Evolutionary conservation across 2,797 vertebrate genomes (phyloP).

Genomic region (Sylvilagus floridanus): DNA sequence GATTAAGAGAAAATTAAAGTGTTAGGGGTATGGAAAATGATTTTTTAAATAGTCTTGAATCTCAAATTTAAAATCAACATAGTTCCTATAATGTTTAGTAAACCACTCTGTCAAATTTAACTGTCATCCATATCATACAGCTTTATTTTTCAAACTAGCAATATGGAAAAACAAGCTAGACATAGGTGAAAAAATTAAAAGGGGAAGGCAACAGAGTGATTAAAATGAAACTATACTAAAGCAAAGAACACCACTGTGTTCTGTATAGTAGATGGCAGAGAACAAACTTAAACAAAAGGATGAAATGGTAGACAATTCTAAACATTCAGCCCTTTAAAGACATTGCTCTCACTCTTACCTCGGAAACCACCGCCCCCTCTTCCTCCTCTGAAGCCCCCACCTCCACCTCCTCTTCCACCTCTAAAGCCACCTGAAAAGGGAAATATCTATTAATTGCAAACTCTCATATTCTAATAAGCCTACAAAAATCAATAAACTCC

Average conservation of each 20-base stretch:
- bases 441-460: not conserved
- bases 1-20: slow-evolving; percentile 73
- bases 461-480: not conserved
- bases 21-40: not conserved
- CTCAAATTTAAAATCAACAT: slow-evolving; percentile 41
- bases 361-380: slow-evolving; percentile 94
- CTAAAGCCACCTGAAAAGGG: slow-evolving; percentile 92
- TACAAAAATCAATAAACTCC: not conserved
- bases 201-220: not conserved
- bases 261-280: not conserved
- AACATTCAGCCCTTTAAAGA: not conserved
- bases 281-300: not conserved
- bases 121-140: not conserved
- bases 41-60: not conserved
- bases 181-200: slow-evolving; percentile 36
- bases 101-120: slow-evolving; percentile 20
- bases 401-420: slow-evolving; percentile 91
- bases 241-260: not conserved
- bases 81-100: not conserved
- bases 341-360: slow-evolving; percentile 87
- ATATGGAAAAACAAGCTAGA: slow-evolving; percentile 41
- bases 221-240: not conserved
- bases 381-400: slow-evolving; percentile 90
- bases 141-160: slow-evolving; percentile 49
- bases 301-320: not conserved